Conservation (phyloP, 1,140 invertebrate species). For the Bicyclus anynana region DNA sequence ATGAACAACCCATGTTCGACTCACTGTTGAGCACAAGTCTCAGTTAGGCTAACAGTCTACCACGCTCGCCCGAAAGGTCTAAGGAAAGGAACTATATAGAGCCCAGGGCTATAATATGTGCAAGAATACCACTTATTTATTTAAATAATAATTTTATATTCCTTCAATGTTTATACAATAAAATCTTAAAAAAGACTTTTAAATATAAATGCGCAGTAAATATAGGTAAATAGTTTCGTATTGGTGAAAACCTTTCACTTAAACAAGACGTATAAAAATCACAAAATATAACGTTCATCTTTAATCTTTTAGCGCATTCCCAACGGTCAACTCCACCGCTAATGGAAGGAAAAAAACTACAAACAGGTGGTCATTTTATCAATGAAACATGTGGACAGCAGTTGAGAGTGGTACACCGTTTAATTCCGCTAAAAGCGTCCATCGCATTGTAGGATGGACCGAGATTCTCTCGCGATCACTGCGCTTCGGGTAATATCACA, state of each 20-base stretch:
- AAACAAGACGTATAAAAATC: background rate
- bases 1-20: too few relatives aligned
- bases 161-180: too few relatives aligned
- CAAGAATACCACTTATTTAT: too few relatives aligned
- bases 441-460: conserved; percentile 56
- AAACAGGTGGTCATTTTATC: conserved; percentile 28
- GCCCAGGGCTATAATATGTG: too few relatives aligned
- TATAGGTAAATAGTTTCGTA: too few relatives aligned
- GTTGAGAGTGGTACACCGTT: conserved; percentile 35
- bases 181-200: too few relatives aligned
- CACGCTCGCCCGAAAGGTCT: too few relatives aligned
- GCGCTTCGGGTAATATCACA: conserved; percentile 27
- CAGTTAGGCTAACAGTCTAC: too few relatives aligned
- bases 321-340: conserved; percentile 7
- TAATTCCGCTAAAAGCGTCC: conserved; percentile 69
- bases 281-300: background rate
- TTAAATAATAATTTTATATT: too few relatives aligned
- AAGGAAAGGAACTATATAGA: too few relatives aligned
- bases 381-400: conserved; percentile 54
- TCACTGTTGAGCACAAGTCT: too few relatives aligned
- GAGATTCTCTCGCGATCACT: conserved; percentile 38
- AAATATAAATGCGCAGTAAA: too few relatives aligned
- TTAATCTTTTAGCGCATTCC: conserved; percentile 1
- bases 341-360: conserved; percentile 20
- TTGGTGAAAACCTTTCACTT: background rate